These are phyloP conservation scores for Semicossyphus pulcher DNA, from an alignment of 2,113 vertebrate species.

Conservation along the genomic window DNA sequence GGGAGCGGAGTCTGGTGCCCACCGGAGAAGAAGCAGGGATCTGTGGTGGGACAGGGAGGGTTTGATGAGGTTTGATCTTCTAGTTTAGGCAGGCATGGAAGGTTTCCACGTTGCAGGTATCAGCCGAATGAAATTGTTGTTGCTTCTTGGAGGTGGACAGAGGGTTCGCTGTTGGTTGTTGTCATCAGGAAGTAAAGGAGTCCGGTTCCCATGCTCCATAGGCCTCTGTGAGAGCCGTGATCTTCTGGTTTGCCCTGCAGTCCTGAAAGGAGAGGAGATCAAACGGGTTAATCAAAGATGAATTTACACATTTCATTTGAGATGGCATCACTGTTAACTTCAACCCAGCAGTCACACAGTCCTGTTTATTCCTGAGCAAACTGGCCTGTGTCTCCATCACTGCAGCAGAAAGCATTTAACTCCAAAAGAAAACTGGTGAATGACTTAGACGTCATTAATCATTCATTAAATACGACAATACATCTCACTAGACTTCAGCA, in stretches of 20 bases:
- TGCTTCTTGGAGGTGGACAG: constrained; percentile 47
- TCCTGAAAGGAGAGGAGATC: constrained; percentile 79
- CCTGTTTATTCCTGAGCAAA: not conserved
- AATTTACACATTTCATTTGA: not conserved
- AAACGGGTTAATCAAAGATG: constrained; percentile 58
- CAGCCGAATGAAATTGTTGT: constrained; percentile 81
- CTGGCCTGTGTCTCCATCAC: not conserved
- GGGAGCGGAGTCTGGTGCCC: constrained; percentile 89
- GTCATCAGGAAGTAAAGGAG: constrained; percentile 89
- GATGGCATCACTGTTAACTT: not conserved
- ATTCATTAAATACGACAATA: constrained; percentile 55
- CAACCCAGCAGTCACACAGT: not conserved
- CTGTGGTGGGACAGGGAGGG: constrained; percentile 84
- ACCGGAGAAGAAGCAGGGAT: constrained; percentile 68
- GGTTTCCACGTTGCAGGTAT: constrained; percentile 87
- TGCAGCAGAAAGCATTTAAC: constrained; percentile 1
- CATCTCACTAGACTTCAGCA: constrained; percentile 32
- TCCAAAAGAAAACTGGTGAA: constrained; percentile 32
- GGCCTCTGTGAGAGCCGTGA: constrained; percentile 92
- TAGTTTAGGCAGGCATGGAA: constrained; percentile 89
- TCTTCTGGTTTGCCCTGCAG: constrained; percentile 94
- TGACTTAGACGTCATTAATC: constrained; percentile 50
- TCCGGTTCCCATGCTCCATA: constrained; percentile 90
- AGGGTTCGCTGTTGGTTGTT: constrained; percentile 87
- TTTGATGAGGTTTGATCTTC: constrained; percentile 89